Percentiles rank a stretch among this genome's conserved stretches.
Conservation (phyloP, 2,888 invertebrate species). For the Iphiclides podalirius region DNA sequence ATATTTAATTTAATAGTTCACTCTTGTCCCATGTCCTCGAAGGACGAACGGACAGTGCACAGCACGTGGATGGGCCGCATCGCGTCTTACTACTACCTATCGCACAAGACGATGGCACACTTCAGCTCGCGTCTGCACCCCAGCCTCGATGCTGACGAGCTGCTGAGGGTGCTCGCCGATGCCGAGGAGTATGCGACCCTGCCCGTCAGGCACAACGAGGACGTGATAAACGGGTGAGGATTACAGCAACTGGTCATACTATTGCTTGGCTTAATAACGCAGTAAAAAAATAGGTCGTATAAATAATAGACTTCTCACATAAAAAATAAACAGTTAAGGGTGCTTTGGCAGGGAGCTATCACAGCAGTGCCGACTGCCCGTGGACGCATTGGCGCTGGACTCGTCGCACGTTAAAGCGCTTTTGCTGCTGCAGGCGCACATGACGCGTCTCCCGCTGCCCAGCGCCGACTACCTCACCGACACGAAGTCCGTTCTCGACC, state of each 20-base stretch:
- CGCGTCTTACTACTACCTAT: conserved; percentile 97
- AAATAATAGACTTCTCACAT: too few relatives aligned
- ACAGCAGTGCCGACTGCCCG: conserved; percentile 85
- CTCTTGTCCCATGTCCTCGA: too few relatives aligned
- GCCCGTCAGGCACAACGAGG: conserved; percentile 99
- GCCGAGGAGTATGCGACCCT: conserved; percentile 94
- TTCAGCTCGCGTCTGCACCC: conserved; percentile 85
- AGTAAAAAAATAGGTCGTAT: too few relatives aligned
- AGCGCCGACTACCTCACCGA: conserved; percentile 97
- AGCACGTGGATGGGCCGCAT: conserved; percentile 93
- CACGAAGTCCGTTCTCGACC: conserved; percentile 97
- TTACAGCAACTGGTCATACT: background rate
- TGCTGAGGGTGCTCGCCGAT: conserved; percentile 89
- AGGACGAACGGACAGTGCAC: conserved; percentile 81
- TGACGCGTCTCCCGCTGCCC: conserved; percentile 90
- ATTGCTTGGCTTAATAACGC: too few relatives aligned
- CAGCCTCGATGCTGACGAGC: conserved; percentile 83
- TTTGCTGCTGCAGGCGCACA: conserved; percentile 95
- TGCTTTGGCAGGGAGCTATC: conserved; percentile 86
- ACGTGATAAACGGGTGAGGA: conserved; percentile 91
- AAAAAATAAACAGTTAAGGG: too few relatives aligned
- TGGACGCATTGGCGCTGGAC: conserved; percentile 88
- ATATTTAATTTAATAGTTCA: too few relatives aligned
- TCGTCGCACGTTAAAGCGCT: conserved; percentile 97
- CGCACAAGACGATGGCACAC: conserved; percentile 93